Base-by-base conservation (phyloP, 2,113 vertebrate species). In the Malurus melanocephalus region DNA sequence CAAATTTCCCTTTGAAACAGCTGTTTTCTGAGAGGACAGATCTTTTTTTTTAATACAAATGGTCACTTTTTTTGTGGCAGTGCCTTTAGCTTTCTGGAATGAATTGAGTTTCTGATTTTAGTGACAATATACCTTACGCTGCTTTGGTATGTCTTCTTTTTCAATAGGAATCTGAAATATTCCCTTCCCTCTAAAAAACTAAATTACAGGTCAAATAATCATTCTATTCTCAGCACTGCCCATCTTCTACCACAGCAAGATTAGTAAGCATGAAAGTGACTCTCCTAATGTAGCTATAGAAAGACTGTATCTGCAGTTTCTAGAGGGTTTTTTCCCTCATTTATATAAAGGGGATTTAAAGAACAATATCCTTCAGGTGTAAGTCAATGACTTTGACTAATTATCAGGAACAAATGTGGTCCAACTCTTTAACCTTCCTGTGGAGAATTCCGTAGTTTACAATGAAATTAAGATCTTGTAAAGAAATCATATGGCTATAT, bases 191-290 rank as follows among this genome's bases (percentile, higher is more conserved):
- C 16, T 27, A 74, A 80, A 67, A 77, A 91, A n/a, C 38, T 52
- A 45, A 79, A n/a, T 59, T 87, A 38, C 43, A 78, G 4, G 19
- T 69, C 2, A 5, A 89, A 33, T 80, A 71, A 52, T 77, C 40
- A 93, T 52, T n/a, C 57, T 55, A 0, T 77, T 87, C 68, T 93
- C 72, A 67, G 85, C 60, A 57, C 45, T 91, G 48, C 64, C 78
- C 28, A 33, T 91, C 72, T 68, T 72, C 57, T 69, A 42, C 67
- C 30, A 60, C 52, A 80, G 91, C 57, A 71, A 91, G 89, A 82
- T 93, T 80, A 93, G 68, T 40, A 61, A 91, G 85, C 89, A 94
- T 92, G 91, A 92, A 93, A 93, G 89, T 92, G 89, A 94, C 87
- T 93, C 49, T 20, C 40, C 56, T 95, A 89, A 93, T 84, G 79